Evolutionary conservation across 2,888 invertebrate genomes (phyloP).

Genomic region (Parnassius apollo): DNA sequence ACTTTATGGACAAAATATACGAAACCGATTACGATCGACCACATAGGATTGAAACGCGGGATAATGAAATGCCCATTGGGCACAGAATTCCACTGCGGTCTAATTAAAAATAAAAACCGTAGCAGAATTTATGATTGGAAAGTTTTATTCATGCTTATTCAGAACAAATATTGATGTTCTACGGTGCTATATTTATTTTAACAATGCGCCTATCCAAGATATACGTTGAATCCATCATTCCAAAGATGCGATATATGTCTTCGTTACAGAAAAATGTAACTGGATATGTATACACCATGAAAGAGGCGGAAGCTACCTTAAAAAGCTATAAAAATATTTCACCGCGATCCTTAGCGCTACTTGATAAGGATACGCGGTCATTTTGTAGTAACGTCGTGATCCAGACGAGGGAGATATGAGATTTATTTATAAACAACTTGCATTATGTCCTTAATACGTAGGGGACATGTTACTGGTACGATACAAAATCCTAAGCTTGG

Average conservation of each 20-base stretch:
- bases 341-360: conserved; percentile 67
- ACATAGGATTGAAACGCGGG: conserved; percentile 56
- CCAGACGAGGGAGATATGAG: conserved; percentile 49
- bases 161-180: conserved; percentile 51
- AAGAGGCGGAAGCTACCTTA: conserved; percentile 66
- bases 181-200: conserved; percentile 25
- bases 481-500: conserved; percentile 43
- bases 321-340: conserved; percentile 74
- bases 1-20: conserved; percentile 64
- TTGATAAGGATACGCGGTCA: conserved; percentile 75
- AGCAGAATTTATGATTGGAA: conserved; percentile 50
- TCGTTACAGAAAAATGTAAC: conserved; percentile 64
- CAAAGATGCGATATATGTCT: conserved; percentile 46
- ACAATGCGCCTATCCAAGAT: not conserved
- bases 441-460: conserved; percentile 49
- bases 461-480: conserved; percentile 58
- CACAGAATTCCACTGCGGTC: conserved; percentile 41
- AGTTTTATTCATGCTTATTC: conserved; percentile 34
- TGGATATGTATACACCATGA: conserved; percentile 53
- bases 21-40: conserved; percentile 61
- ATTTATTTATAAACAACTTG: conserved; percentile 59
- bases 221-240: conserved; percentile 50
- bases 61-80: conserved; percentile 43
- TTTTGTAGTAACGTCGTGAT: conserved; percentile 66
- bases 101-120: conserved; percentile 59